Evolutionary conservation across 2,797 vertebrate species (phyloP).

Genomic region (Ctenopoma multispine): DNA sequence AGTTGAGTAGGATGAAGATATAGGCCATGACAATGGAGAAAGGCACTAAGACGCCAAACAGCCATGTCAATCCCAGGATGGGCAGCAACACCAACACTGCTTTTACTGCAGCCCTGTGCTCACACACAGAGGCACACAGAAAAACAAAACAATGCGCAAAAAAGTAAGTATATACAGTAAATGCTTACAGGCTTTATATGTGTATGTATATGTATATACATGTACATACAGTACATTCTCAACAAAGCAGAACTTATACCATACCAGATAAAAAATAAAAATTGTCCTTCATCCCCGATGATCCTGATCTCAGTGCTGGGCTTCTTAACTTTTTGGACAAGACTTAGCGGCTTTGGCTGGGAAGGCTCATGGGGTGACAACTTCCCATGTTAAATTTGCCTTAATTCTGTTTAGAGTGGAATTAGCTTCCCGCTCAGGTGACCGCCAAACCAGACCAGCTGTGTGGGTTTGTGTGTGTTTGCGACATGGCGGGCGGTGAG

Average conservation of each 20-base stretch:
- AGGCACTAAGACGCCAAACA: conserved; percentile 86
- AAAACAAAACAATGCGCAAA: conserved; percentile 12
- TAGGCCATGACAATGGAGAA: conserved; percentile 86
- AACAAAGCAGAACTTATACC: conserved; percentile 11
- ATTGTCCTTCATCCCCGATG: conserved; percentile 9
- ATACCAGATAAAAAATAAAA: not conserved
- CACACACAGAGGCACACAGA: conserved; percentile 35
- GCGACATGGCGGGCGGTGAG: conserved; percentile 63
- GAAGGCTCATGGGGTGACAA: conserved; percentile 81
- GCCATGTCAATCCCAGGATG: conserved; percentile 87
- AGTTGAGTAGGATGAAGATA: conserved; percentile 87
- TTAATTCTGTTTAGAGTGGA: conserved; percentile 87
- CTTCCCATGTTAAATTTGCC: conserved; percentile 82
- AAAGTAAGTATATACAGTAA: not conserved
- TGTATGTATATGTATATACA: conserved; percentile 12
- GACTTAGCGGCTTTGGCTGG: conserved; percentile 62
- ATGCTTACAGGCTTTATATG: too few species aligned
- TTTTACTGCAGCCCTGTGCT: conserved; percentile 84
- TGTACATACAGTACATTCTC: conserved; percentile 17
- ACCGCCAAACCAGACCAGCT: conserved; percentile 86
- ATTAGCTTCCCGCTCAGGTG: conserved; percentile 84
- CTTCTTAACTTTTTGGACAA: conserved; percentile 47
- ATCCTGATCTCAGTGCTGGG: conserved; percentile 17
- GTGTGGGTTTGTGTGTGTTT: conserved; percentile 63
- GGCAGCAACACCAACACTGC: conserved; percentile 86